Evolutionary conservation across 2,888 invertebrate species (phyloP), one percentile per base, ranked within the genome.

Genomic region (Antheraea assamensis): DNA sequence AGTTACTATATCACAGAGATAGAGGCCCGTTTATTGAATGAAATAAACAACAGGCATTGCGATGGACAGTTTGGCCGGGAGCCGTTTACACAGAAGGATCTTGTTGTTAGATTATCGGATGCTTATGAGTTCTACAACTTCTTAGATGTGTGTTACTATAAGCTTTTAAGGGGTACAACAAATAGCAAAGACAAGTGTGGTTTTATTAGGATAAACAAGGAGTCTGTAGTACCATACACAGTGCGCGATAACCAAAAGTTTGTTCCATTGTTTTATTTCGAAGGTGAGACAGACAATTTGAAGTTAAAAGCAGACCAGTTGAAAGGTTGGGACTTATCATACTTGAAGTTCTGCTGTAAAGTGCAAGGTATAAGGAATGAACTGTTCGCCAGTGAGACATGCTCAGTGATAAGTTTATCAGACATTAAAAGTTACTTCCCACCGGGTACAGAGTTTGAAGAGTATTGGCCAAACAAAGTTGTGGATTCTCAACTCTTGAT

Each of bases 301-400:
- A 98, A 98, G 88, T 95, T 97, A 77, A 97, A 98, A 87, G 97
- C 98, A 3, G 97, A 98, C 84, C 97, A 97, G 88, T 92, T 98
- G 58, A 97, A 97, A 85, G 98, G 98, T 76, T 98, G 98, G 98
- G 98, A 98, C 91, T 92, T 98, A 79, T 98, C 98, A 0, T 98
- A 98, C 90, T 95, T 98, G 78, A 98, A 98, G 91, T 98, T 98
- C 90, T 98, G 98, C 92, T 98, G 98, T 92, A 98, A 98, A 93
- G 98, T 98, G 79, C 98, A 98, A 92, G 98, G 98, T 72, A 98
- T 98, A 81, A 95, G 98, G 78, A 98, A 98, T 86, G 98, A 98
- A 93, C 92, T 98, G 75, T 98, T 98, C 91, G 97, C 98, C 30
- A 98, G 97, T 95, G 98, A 98, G 86, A 97, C 97, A 17, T 98